These are phyloP conservation scores for Rafetus swinhoei DNA, from an alignment of 2,113 vertebrate genomes.

Conservation along the genomic window DNA sequence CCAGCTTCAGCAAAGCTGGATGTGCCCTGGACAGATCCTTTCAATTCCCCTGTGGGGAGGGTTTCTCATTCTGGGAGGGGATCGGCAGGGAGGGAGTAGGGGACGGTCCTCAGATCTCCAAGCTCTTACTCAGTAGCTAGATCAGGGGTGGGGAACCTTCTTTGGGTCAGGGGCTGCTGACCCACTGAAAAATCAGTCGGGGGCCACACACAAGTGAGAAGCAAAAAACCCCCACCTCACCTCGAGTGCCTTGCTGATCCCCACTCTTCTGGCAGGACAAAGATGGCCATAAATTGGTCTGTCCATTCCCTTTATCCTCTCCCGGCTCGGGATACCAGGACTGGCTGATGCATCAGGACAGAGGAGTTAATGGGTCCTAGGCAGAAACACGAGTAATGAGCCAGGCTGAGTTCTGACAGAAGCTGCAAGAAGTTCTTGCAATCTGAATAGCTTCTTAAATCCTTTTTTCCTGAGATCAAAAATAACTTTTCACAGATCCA, in stretches of 20 bases:
- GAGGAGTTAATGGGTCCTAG: background rate
- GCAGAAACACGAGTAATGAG: background rate
- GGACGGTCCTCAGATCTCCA: background rate
- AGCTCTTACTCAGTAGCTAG: too few relatives aligned
- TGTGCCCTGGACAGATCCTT: background rate
- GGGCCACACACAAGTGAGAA: too few relatives aligned
- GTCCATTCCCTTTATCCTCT: background rate
- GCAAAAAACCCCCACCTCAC: too few relatives aligned
- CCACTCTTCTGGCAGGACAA: background rate
- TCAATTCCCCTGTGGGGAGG: accelerated
- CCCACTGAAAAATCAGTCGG: too few relatives aligned
- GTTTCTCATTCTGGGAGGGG: background rate
- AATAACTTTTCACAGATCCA: background rate
- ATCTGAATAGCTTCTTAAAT: background rate
- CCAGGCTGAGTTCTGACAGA: background rate
- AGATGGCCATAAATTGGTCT: background rate
- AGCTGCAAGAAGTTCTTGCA: background rate
- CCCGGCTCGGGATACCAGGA: background rate
- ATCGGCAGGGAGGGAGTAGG: too few relatives aligned
- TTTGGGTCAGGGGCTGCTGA: too few relatives aligned
- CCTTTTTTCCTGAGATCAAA: background rate
- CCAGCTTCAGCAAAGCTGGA: background rate
- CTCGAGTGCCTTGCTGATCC: background rate
- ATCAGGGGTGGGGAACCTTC: too few relatives aligned
- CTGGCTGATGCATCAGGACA: background rate